Percentiles rank a stretch among this genome's conserved stretches.
Conservation (phyloP, 2,888 invertebrate genomes). For the Ophonus ardosiacus region DNA sequence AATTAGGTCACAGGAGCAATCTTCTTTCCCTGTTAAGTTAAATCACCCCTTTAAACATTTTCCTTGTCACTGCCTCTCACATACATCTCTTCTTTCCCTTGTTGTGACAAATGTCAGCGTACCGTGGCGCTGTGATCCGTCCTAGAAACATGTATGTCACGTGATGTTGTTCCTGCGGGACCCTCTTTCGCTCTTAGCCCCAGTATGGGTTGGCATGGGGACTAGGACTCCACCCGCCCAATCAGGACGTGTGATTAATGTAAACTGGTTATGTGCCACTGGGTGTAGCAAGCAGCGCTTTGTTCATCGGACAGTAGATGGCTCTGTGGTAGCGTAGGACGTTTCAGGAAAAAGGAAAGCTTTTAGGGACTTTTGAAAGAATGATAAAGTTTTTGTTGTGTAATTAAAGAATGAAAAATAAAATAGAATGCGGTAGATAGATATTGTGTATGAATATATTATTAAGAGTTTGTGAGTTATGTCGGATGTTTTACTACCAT, state of each 20-base stretch:
- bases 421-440: no score
- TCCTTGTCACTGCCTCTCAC: slow-evolving; percentile 9
- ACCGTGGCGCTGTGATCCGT: slow-evolving; percentile 48
- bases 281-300: slow-evolving; percentile 9
- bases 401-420: background rate
- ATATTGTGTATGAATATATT: no score
- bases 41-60: slow-evolving; percentile 4
- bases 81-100: slow-evolving; percentile 38
- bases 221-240: background rate
- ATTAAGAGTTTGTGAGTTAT: no score
- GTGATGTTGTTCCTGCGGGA: slow-evolving; percentile 55
- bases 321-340: background rate
- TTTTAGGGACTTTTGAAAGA: background rate
- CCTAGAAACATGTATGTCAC: slow-evolving; percentile 58
- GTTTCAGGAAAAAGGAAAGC: background rate
- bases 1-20: slow-evolving; percentile 26
- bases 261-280: slow-evolving; percentile 35
- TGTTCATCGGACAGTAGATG: slow-evolving; percentile 38
- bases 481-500: no score
- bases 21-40: background rate
- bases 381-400: background rate
- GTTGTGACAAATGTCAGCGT: slow-evolving; percentile 59
- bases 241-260: slow-evolving; percentile 46
- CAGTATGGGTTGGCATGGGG: no score
- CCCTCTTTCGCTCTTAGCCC: background rate